Evolutionary conservation across 2,113 vertebrate genomes (phyloP).

Genomic region (Galbula dea): DNA sequence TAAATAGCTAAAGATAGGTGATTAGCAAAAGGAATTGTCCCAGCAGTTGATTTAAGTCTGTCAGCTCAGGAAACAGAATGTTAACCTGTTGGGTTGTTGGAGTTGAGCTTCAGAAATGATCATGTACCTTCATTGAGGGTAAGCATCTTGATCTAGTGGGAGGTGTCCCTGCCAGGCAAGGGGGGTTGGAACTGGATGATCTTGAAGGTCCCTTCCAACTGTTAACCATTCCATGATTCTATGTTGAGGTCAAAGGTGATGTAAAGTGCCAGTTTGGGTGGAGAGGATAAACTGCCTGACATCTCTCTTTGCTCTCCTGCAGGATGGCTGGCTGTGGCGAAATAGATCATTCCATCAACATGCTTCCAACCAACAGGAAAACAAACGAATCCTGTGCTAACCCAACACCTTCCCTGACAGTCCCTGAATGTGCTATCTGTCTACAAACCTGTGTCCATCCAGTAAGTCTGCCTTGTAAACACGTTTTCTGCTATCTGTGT

Average conservation of each 20-base stretch:
- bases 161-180: no score
- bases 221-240: no score
- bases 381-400: constrained; percentile 79
- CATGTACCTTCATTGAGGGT: no score
- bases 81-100: neutral
- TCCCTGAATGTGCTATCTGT: constrained; percentile 93
- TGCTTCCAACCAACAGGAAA: constrained; percentile 81
- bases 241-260: neutral
- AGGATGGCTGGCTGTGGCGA: constrained; percentile 93
- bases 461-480: constrained; percentile 91
- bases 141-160: no score
- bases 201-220: no score
- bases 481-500: constrained; percentile 96
- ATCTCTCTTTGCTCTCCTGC: constrained; percentile 2
- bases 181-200: no score
- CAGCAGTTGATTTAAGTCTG: neutral
- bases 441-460: constrained; percentile 94
- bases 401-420: constrained; percentile 77
- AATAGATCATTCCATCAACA: constrained; percentile 82
- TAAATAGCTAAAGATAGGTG: neutral
- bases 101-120: neutral
- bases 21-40: neutral
- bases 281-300: neutral
- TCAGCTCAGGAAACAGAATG: neutral
- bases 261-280: neutral